A percentile compares a stretch with the other conserved stretches of the same genome.
Conservation (phyloP, 2,113 vertebrate species). For the Cephalopterus ornatus region DNA sequence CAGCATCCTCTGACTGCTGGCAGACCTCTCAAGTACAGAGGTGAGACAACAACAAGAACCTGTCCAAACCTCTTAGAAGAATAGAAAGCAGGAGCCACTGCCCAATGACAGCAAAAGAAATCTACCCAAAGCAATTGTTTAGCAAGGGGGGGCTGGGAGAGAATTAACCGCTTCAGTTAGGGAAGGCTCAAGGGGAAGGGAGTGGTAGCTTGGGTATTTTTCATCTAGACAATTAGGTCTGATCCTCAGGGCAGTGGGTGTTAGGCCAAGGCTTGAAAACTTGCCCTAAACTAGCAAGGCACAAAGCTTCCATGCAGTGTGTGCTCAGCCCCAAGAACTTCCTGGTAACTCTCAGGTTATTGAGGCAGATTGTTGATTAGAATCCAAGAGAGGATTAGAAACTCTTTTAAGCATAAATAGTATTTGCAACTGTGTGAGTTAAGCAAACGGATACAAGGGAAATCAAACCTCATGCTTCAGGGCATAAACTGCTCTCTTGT, state of each 20-base stretch:
- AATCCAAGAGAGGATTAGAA: conserved; percentile 67
- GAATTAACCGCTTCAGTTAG: not conserved
- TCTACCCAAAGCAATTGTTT: not conserved
- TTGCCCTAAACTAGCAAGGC: conserved; percentile 29
- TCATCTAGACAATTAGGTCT: conserved; percentile 36
- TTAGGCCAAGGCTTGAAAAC: conserved; percentile 42
- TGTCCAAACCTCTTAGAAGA: not conserved
- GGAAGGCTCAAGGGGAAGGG: conserved; percentile 33
- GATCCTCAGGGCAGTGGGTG: conserved; percentile 21
- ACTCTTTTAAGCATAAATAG: conserved; percentile 60
- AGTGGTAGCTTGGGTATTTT: conserved; percentile 33
- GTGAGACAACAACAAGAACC: not conserved
- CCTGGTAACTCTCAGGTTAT: conserved; percentile 55
- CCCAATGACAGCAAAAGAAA: not conserved
- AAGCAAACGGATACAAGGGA: conserved; percentile 63
- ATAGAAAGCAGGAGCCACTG: not conserved
- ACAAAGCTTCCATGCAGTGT: conserved; percentile 1
- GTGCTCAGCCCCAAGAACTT: conserved; percentile 39
- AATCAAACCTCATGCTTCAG: conserved; percentile 53
- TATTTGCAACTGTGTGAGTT: conserved; percentile 61
- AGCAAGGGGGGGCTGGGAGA: not conserved
- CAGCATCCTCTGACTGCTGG: not conserved
- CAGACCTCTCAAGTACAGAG: not conserved
- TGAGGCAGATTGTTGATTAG: conserved; percentile 63
- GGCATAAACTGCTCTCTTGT: conserved; percentile 67